These are phyloP conservation scores for Hanleya hanleyi DNA, from an alignment of 2,888 invertebrate genomes.

Conservation along the genomic window DNA sequence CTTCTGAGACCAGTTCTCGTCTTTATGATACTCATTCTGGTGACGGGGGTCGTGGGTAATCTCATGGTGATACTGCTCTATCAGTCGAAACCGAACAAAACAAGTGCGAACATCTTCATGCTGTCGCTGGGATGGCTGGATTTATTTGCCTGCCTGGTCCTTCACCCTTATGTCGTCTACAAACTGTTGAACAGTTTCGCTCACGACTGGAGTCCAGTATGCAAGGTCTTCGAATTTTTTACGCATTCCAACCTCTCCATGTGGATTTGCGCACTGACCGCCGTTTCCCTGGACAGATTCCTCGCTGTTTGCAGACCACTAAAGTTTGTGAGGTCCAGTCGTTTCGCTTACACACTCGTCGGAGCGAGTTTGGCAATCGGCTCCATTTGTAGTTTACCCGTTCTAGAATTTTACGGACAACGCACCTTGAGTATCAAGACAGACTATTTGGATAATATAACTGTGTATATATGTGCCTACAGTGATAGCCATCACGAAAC, in stretches of 20 bases:
- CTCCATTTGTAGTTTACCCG: slow-evolving; percentile 32
- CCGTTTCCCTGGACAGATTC: slow-evolving; percentile 44
- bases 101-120: slow-evolving; percentile 36
- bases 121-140: slow-evolving; percentile 42
- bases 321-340: slow-evolving; percentile 34
- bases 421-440: no score
- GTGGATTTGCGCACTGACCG: slow-evolving; percentile 32
- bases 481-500: no score
- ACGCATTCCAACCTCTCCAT: slow-evolving; percentile 36
- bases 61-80: slow-evolving; percentile 42
- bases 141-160: slow-evolving; percentile 36
- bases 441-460: no score
- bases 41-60: slow-evolving; percentile 41
- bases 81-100: slow-evolving; percentile 19
- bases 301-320: slow-evolving; percentile 45
- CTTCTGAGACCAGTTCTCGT: slow-evolving; percentile 34
- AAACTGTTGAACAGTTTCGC: slow-evolving; percentile 38
- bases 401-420: slow-evolving; percentile 45
- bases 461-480: no score
- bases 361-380: slow-evolving; percentile 16
- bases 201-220: slow-evolving; percentile 36
- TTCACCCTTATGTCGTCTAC: slow-evolving; percentile 47
- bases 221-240: slow-evolving; percentile 47
- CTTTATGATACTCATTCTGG: slow-evolving; percentile 41
- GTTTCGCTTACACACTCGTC: slow-evolving; percentile 23